Conservation (phyloP, 2,113 vertebrate species). For the Corvus hawaiiensis region DNA sequence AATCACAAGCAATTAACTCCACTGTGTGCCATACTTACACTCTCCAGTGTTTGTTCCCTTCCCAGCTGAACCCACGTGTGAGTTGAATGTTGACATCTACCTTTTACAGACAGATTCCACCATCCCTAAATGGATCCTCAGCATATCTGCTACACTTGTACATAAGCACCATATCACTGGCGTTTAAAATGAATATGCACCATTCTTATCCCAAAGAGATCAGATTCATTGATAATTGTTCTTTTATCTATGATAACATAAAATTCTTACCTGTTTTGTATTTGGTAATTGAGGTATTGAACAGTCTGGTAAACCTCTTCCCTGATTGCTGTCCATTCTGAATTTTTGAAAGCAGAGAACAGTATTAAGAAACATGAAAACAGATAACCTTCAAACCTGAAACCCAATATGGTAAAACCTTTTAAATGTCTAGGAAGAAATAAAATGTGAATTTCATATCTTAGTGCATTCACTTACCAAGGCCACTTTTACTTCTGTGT, state of each 20-base stretch:
- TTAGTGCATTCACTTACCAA: not conserved
- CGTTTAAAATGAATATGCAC: not conserved
- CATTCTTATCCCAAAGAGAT: not conserved
- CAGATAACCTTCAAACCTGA: not conserved
- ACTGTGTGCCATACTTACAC: not conserved
- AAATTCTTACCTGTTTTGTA: not conserved
- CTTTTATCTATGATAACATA: not conserved
- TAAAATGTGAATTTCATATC: not conserved
- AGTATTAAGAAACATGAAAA: not conserved
- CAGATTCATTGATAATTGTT: not conserved
- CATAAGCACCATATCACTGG: not conserved
- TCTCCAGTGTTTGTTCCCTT: not conserved
- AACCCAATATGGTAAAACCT: rapidly evolving
- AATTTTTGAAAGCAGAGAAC: not conserved
- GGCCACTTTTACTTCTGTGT: not conserved
- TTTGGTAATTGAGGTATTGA: not conserved
- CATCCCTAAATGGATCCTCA: not conserved
- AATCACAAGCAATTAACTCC: not conserved
- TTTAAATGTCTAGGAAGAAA: not conserved
- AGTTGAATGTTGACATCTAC: not conserved
- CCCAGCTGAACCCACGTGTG: not conserved
- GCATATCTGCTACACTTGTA: not conserved
- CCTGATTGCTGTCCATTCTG: not conserved
- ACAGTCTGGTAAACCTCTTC: not conserved
- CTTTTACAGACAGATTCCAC: not conserved